phyloP scores from a whole-genome alignment of 2,797 vertebrate species.

The Atherinosoma microstoma region DNA sequence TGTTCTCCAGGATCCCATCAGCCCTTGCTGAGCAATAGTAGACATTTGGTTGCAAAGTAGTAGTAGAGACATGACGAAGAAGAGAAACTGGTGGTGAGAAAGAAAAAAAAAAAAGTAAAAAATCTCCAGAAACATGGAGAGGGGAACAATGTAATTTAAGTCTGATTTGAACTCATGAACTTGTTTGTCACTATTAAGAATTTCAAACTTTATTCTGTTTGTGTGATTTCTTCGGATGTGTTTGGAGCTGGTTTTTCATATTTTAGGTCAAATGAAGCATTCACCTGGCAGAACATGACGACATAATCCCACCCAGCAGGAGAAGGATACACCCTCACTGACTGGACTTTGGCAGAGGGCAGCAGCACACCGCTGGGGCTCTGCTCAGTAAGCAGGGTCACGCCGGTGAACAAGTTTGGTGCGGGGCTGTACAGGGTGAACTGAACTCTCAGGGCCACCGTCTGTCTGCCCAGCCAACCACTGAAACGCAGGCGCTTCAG shows the following conservation, averaged over 20 bases:
- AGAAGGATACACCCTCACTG: slow-evolving; percentile 70
- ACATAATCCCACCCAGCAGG: slow-evolving; percentile 55
- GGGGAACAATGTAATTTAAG: neutral
- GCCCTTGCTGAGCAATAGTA: slow-evolving; percentile 68
- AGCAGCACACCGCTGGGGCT: slow-evolving; percentile 49
- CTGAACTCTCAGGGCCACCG: slow-evolving; percentile 68
- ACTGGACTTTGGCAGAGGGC: slow-evolving; percentile 74
- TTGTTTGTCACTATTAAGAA: neutral
- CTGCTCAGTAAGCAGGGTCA: slow-evolving; percentile 70
- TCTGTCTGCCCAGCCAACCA: slow-evolving; percentile 70
- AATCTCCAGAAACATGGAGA: neutral
- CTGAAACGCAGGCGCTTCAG: slow-evolving; percentile 64
- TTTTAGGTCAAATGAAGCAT: neutral
- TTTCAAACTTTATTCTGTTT: neutral
- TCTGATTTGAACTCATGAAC: neutral
- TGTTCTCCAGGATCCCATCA: slow-evolving; percentile 72
- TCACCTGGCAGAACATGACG: slow-evolving; percentile 81
- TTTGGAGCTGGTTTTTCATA: neutral
- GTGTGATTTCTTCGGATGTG: neutral
- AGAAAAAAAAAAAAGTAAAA: slow-evolving; percentile 4
- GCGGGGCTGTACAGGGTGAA: slow-evolving; percentile 83
- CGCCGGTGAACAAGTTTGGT: slow-evolving; percentile 78
- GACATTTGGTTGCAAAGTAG: slow-evolving; percentile 76
- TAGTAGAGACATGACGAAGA: slow-evolving; percentile 78
- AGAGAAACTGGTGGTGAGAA: slow-evolving; percentile 76